Evolutionary conservation across 2,113 vertebrate genomes (phyloP).

Genomic region (Vidua chalybeata): DNA sequence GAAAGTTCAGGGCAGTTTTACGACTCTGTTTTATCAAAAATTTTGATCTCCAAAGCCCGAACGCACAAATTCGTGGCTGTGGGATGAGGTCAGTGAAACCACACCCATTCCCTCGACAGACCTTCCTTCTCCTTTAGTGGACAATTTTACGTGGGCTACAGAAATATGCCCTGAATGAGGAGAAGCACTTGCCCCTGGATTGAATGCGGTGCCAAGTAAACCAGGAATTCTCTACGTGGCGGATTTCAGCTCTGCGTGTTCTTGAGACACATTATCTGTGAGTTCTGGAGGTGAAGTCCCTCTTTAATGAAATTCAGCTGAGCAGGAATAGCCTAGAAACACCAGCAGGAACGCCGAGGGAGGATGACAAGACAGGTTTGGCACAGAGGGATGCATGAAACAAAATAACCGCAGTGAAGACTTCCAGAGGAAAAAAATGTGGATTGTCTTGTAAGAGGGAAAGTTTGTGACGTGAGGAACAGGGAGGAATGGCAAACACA

Average conservation of each 20-base stretch:
- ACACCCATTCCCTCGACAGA: conserved; percentile 43
- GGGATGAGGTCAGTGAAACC: conserved; percentile 47
- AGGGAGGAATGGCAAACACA: conserved; percentile 80
- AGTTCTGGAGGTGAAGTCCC: conserved; percentile 64
- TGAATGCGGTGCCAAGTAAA: neutral
- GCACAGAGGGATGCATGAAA: conserved; percentile 65
- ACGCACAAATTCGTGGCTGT: neutral
- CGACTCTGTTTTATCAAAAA: conserved; percentile 39
- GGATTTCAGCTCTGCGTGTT: neutral
- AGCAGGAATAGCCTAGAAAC: conserved; percentile 69
- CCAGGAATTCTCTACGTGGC: neutral
- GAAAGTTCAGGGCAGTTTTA: conserved; percentile 58
- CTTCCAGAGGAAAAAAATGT: conserved; percentile 60
- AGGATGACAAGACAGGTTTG: conserved; percentile 75
- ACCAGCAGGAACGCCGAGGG: conserved; percentile 52
- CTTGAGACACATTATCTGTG: conserved; percentile 48
- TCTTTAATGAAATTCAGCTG: conserved; percentile 79
- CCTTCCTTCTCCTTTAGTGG: neutral
- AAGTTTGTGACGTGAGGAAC: conserved; percentile 71
- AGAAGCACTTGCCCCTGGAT: conserved; percentile 14
- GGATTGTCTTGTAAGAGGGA: conserved; percentile 67
- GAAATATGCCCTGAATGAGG: neutral
- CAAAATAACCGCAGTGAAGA: conserved; percentile 42
- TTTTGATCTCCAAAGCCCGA: conserved; percentile 26
- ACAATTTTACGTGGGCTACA: neutral